Conservation (phyloP, 2,113 vertebrate genomes). For the Scalopus aquaticus region DNA sequence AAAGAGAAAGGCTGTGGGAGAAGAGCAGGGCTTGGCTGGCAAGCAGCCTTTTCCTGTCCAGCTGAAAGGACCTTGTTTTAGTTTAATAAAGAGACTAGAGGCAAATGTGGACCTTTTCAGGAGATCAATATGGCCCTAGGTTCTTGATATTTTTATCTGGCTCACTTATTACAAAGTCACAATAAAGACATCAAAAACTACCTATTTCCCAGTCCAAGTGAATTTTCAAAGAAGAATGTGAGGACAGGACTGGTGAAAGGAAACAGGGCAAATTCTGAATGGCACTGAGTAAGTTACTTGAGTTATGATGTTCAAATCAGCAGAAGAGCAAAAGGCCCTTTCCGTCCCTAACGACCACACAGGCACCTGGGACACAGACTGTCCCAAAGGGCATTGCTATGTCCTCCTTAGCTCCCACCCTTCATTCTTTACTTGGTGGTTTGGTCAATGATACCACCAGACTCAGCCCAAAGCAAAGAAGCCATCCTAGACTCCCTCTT, state of each 20-base stretch:
- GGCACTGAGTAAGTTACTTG: background rate
- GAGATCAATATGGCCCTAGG: background rate
- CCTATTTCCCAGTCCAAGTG: background rate
- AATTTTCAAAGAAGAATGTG: background rate
- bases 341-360: background rate
- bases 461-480: background rate
- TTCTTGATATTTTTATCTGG: conserved; percentile 23
- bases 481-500: background rate
- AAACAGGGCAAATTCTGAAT: background rate
- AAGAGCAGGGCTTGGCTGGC: background rate
- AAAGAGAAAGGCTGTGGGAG: background rate
- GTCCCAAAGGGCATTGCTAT: background rate
- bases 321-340: background rate
- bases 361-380: background rate
- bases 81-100: background rate
- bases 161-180: background rate
- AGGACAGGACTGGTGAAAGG: background rate
- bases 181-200: background rate
- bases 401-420: background rate
- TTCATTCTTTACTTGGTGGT: background rate
- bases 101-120: background rate
- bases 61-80: background rate
- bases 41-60: background rate
- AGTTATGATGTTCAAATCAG: background rate
- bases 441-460: background rate